Percentiles rank a stretch among this genome's conserved stretches.
Evolutionary conservation across 2,113 vertebrate genomes (phyloP).

Genomic region (Corvus moneduloides): DNA sequence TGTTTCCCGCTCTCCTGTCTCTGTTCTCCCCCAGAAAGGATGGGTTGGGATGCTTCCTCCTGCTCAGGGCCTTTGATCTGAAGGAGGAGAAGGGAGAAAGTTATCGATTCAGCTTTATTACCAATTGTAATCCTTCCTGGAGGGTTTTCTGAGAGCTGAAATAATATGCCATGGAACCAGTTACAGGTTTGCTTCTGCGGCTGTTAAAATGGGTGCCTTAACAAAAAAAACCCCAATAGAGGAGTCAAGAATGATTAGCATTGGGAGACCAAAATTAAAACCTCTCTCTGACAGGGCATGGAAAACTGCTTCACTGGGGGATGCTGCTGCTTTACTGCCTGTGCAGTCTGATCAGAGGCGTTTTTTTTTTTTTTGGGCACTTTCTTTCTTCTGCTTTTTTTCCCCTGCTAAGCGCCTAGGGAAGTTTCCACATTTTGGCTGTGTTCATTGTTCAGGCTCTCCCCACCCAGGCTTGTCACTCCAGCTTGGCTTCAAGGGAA

Average conservation of each 20-base stretch:
- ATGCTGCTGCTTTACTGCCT: background rate
- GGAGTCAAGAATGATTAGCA: background rate
- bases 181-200: background rate
- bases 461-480: background rate
- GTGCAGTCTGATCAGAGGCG: background rate
- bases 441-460: conserved; percentile 10
- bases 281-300: background rate
- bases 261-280: background rate
- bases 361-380: background rate
- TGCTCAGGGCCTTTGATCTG: background rate
- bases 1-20: conserved; percentile 33
- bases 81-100: background rate
- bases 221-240: background rate
- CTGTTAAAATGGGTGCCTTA: background rate
- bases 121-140: conserved; percentile 23
- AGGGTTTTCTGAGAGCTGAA: background rate
- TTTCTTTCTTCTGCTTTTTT: background rate
- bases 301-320: background rate
- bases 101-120: background rate
- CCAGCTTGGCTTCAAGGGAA: background rate
- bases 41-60: background rate
- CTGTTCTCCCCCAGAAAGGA: background rate
- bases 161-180: background rate
- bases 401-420: background rate
- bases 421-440: background rate